Conservation (phyloP, 2,113 vertebrate species). For the Mus pahari region DNA sequence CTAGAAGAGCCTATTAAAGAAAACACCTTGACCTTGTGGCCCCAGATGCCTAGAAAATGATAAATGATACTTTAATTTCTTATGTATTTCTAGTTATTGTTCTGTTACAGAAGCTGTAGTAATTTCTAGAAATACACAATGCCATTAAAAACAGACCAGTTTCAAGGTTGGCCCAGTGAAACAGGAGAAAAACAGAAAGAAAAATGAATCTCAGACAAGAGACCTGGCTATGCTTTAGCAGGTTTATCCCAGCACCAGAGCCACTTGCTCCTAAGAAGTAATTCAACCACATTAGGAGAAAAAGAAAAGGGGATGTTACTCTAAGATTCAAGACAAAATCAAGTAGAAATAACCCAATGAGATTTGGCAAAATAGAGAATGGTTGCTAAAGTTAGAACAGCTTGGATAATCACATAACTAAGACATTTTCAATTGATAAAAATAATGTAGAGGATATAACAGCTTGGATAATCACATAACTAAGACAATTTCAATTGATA, state of each 20-base stretch:
- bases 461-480: neutral
- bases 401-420: neutral
- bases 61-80: neutral
- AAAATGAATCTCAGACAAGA: neutral
- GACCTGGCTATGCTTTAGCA: neutral
- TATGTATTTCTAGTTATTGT: neutral
- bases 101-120: neutral
- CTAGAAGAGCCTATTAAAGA: neutral
- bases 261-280: neutral
- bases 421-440: neutral
- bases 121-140: neutral
- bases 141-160: neutral
- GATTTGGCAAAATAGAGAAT: neutral
- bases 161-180: neutral
- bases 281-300: neutral
- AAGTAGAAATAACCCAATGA: too few species aligned
- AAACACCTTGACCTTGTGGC: neutral
- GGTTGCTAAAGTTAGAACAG: neutral
- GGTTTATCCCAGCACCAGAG: too few species aligned
- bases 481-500: neutral
- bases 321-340: neutral
- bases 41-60: neutral
- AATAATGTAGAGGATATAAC: neutral
- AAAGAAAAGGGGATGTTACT: neutral
- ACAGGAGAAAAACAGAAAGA: neutral